A percentile compares a stretch with the other conserved stretches of the same genome.
These are phyloP conservation scores for Melanostoma scalare DNA, from an alignment of 2,888 invertebrate genomes.

Conservation along the genomic window DNA sequence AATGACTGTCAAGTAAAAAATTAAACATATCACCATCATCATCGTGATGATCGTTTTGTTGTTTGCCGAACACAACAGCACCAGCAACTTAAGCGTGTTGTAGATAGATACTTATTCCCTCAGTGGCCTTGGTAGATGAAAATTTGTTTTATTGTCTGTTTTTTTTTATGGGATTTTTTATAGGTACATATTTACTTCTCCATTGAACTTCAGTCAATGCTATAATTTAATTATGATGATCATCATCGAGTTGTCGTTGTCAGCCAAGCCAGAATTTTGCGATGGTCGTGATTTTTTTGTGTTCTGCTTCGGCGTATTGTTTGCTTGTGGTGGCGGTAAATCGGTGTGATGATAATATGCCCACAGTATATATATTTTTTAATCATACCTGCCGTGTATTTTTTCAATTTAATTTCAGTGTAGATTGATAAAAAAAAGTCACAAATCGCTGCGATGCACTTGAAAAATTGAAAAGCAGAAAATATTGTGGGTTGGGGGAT, in stretches of 20 bases:
- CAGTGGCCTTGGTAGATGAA: conserved; percentile 61
- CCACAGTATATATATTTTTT: conserved; percentile 28
- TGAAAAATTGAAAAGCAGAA: conserved; percentile 38
- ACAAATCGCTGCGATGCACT: conserved; percentile 63
- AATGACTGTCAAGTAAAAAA: conserved; percentile 55
- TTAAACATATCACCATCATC: conserved; percentile 55
- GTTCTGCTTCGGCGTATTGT: too few species aligned
- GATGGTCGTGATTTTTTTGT: conserved; percentile 39
- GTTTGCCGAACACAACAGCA: conserved; percentile 17
- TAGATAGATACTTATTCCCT: conserved; percentile 40
- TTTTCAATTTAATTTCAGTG: conserved; percentile 58
- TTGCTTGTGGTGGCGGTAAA: conserved; percentile 32
- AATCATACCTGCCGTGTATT: conserved; percentile 64
- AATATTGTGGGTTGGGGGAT: background rate
- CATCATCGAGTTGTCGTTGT: conserved; percentile 37
- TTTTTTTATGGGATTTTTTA: conserved; percentile 39
- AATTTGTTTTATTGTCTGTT: conserved; percentile 48
- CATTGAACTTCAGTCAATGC: conserved; percentile 71
- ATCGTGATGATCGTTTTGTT: conserved; percentile 30
- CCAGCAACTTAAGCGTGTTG: background rate
- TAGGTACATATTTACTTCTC: conserved; percentile 39
- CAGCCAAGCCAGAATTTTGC: conserved; percentile 48
- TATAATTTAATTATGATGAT: conserved; percentile 72
- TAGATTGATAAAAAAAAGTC: conserved; percentile 21
- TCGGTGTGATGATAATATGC: conserved; percentile 11